Conservation (phyloP, 2,113 vertebrate species). For the Mesoclemmys tuberculata region DNA sequence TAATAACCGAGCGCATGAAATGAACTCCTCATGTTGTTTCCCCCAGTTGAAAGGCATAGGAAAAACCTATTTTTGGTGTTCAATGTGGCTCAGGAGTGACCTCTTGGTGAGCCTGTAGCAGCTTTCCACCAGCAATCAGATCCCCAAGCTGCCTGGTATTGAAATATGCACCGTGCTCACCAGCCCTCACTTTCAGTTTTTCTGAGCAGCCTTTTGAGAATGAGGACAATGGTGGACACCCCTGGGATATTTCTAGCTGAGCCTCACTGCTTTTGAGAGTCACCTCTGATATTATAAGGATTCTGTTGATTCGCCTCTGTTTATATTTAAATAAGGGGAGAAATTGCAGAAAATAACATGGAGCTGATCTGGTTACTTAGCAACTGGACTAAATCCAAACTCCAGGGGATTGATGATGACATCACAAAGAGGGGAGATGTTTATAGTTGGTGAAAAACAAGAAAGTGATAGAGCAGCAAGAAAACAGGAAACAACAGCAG, state of each 20-base stretch:
- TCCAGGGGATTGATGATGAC: neutral
- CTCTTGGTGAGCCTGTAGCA: neutral
- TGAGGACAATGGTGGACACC: neutral
- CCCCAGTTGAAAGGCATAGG: neutral
- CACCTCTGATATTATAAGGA: neutral
- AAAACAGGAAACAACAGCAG: neutral
- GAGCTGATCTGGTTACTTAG: slow-evolving; percentile 33
- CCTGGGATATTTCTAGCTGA: neutral
- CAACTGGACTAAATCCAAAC: neutral
- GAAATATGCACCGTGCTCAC: neutral
- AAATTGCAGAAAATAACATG: neutral
- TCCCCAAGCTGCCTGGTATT: neutral
- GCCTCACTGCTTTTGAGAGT: neutral
- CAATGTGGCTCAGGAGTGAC: neutral
- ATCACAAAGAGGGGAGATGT: neutral
- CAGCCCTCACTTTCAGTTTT: neutral
- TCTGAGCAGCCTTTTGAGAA: neutral
- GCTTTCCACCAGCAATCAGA: neutral
- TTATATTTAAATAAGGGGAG: neutral
- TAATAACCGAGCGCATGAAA: neutral
- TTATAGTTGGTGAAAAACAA: neutral
- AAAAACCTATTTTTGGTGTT: neutral
- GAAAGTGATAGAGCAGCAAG: neutral
- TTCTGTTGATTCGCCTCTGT: neutral
- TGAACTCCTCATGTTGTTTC: neutral